These are phyloP conservation scores for Lepas anatifera DNA, from an alignment of 2,888 invertebrate species.

Conservation along the genomic window DNA sequence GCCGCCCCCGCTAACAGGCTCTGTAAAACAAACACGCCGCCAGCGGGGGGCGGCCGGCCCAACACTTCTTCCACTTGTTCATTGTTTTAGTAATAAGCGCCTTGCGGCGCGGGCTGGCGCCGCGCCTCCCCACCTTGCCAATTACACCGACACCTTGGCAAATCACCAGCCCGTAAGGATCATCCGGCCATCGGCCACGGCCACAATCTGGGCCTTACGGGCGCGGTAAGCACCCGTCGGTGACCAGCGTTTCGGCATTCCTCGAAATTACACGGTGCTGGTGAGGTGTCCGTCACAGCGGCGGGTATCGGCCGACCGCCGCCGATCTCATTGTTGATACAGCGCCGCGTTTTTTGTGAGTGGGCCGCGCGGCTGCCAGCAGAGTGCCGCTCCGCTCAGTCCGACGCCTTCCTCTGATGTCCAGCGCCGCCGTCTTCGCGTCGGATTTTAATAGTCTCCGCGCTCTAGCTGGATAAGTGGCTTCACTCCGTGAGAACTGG, in stretches of 20 bases:
- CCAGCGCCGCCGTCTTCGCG: background rate
- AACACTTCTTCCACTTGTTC: conserved; percentile 12
- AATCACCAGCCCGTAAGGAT: background rate
- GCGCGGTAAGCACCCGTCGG: background rate
- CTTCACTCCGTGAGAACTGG: no score
- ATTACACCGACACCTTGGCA: conserved; percentile 13
- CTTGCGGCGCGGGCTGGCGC: conserved; percentile 1
- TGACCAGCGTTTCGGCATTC: conserved; percentile 5
- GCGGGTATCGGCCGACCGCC: background rate
- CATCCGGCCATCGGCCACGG: background rate
- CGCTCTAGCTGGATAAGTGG: no score
- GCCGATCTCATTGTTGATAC: background rate
- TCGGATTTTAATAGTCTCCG: no score
- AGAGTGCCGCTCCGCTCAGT: no score
- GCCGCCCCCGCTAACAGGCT: background rate
- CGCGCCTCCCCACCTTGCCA: conserved; percentile 5
- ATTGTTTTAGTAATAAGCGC: conserved; percentile 13
- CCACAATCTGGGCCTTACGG: background rate
- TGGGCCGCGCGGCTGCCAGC: background rate
- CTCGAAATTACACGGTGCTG: conserved; percentile 7
- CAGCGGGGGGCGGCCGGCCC: conserved; percentile 2
- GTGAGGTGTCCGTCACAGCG: background rate
- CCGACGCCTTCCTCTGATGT: no score
- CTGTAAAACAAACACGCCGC: conserved; percentile 1
- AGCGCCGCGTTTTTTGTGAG: background rate